Evolutionary conservation across 1,140 invertebrate genomes (phyloP).

Genomic region (Andrena cerasifolii): DNA sequence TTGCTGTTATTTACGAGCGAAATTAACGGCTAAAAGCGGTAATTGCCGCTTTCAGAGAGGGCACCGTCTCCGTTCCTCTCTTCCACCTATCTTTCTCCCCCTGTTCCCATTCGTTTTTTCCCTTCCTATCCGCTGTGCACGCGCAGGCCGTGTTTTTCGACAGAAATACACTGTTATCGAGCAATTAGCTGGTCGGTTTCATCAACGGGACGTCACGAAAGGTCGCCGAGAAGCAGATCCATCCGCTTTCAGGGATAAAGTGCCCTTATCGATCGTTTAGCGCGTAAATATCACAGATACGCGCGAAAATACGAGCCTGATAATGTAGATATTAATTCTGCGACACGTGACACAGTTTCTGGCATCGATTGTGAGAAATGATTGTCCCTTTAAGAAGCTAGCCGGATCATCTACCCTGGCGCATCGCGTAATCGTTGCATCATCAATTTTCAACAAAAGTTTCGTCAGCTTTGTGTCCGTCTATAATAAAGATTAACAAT

Average conservation of each 20-base stretch:
- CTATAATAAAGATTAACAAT: constrained; percentile 36
- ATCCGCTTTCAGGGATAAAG: neutral
- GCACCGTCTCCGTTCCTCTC: neutral
- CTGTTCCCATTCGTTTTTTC: neutral
- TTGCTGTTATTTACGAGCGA: constrained; percentile 2
- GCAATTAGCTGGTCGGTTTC: constrained; percentile 20
- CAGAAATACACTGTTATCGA: constrained; percentile 35
- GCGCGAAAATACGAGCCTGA: neutral
- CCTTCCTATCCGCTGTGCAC: neutral
- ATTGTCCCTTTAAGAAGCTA: too few relatives aligned
- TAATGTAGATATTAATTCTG: neutral
- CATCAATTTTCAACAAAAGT: neutral
- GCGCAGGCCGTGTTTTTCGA: constrained; percentile 21
- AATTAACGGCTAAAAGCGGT: constrained; percentile 18
- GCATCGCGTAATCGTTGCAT: neutral
- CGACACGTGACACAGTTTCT: neutral
- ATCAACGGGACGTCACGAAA: neutral
- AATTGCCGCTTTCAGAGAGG: constrained; percentile 9
- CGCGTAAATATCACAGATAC: neutral
- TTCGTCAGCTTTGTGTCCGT: neutral
- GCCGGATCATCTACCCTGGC: too few relatives aligned
- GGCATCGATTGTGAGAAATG: too few relatives aligned
- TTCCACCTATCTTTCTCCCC: neutral
- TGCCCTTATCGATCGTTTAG: constrained; percentile 5
- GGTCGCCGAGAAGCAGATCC: neutral